Evolutionary conservation across 2,797 vertebrate species (phyloP).

Genomic region (Artibeus jamaicensis): DNA sequence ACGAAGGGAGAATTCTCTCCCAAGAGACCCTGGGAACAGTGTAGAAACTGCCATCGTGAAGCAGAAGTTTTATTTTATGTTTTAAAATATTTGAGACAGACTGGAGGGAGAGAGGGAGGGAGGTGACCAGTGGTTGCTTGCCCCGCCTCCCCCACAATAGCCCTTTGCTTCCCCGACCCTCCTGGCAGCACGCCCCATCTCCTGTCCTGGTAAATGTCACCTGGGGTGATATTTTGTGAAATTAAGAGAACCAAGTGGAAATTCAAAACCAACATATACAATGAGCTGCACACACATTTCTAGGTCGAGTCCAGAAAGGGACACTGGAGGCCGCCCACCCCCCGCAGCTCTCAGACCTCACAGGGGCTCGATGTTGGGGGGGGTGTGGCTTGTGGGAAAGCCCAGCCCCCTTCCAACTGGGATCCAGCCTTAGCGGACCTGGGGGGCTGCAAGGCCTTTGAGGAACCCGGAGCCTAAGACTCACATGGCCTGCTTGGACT

Average conservation of each 20-base stretch:
- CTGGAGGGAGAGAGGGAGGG: too few relatives aligned
- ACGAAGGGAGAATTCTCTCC: neutral
- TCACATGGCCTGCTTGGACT: neutral
- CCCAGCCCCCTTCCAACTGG: neutral
- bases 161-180: too few relatives aligned
- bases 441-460: neutral
- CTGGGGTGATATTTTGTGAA: neutral
- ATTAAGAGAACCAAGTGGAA: neutral
- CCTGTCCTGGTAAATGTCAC: neutral
- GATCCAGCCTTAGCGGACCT: neutral
- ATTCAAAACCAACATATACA: neutral
- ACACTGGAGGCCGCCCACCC: neutral
- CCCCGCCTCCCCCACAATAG: fast-evolving
- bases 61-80: neutral
- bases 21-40: neutral
- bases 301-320: neutral
- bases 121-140: neutral
- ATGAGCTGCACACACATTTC: neutral
- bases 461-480: neutral
- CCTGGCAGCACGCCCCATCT: neutral
- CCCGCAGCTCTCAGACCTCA: neutral
- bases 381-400: neutral
- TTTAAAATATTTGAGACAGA: neutral
- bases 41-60: neutral
- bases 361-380: neutral